Conservation (phyloP, 2,888 invertebrate species). For the Microctonus hyperodae region DNA sequence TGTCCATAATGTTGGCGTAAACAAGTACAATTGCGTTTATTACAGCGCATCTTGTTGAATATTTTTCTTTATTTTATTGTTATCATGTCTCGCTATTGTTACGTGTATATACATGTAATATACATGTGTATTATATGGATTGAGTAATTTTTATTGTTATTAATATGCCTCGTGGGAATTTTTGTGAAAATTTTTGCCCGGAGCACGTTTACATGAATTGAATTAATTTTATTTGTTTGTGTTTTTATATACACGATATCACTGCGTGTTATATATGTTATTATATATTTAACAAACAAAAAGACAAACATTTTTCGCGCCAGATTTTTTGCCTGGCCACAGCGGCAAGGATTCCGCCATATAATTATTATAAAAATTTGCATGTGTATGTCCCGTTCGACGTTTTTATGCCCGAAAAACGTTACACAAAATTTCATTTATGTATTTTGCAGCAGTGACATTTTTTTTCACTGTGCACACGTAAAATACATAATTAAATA, state of each 20-base stretch:
- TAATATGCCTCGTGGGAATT: neutral
- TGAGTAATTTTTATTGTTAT: constrained; percentile 8
- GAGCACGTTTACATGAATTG: constrained; percentile 17
- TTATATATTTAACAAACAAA: constrained; percentile 4
- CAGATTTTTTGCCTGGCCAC: constrained; percentile 9
- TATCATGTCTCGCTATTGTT: constrained; percentile 29
- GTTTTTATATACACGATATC: constrained; percentile 11
- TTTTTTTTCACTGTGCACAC: constrained; percentile 27
- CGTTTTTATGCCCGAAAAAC: constrained; percentile 20
- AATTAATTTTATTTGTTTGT: neutral
- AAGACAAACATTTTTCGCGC: neutral
- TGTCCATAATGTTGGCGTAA: neutral
- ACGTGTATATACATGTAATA: too few species aligned
- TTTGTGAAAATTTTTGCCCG: neutral
- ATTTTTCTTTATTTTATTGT: neutral
- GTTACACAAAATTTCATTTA: constrained; percentile 20
- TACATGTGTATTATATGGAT: neutral
- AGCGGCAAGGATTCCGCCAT: constrained; percentile 1
- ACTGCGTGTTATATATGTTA: neutral
- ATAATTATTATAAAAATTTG: constrained; percentile 12
- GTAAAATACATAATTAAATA: constrained; percentile 20
- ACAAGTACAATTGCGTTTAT: neutral
- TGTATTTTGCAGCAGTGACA: constrained; percentile 30
- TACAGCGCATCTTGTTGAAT: neutral
- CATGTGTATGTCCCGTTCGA: constrained; percentile 27